Conservation (phyloP, 2,797 vertebrate genomes). For the Gambelia wislizenii region DNA sequence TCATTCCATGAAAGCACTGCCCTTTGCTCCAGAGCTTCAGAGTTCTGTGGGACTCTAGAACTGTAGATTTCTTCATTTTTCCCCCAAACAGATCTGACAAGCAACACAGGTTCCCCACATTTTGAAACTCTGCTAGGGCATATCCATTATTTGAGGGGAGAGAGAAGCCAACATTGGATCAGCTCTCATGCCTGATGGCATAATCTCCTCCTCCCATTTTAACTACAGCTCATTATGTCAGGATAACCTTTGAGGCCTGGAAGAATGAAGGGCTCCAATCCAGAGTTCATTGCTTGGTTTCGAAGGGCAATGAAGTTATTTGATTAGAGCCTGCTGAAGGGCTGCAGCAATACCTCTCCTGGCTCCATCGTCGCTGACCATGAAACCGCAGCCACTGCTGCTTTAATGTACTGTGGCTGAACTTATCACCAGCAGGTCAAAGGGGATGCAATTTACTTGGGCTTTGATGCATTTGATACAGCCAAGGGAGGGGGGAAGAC, state of each 20-base stretch:
- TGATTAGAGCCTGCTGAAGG: background rate
- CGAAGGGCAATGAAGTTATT: constrained; percentile 40
- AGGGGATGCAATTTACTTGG: constrained; percentile 84
- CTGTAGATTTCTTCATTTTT: background rate
- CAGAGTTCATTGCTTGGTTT: background rate
- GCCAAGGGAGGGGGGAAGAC: constrained; percentile 82
- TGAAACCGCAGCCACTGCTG: constrained; percentile 70
- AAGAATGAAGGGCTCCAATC: constrained; percentile 11
- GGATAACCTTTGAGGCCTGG: background rate
- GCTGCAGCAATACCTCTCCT: constrained; percentile 44
- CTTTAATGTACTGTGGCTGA: constrained; percentile 73
- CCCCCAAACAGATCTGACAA: background rate
- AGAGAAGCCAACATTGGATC: background rate
- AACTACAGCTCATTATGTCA: background rate
- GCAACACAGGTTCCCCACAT: background rate
- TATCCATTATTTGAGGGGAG: background rate
- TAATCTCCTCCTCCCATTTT: background rate
- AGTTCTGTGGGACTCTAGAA: background rate
- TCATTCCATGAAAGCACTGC: background rate
- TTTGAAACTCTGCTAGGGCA: background rate
- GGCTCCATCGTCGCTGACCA: constrained; percentile 48
- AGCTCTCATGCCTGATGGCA: constrained; percentile 12
- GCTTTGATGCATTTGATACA: constrained; percentile 97
- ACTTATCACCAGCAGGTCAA: constrained; percentile 73
- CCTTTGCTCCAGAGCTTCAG: background rate